phyloP scores from a whole-genome alignment of 2,888 invertebrate species.

The Stenchaetothrips biformis region DNA sequence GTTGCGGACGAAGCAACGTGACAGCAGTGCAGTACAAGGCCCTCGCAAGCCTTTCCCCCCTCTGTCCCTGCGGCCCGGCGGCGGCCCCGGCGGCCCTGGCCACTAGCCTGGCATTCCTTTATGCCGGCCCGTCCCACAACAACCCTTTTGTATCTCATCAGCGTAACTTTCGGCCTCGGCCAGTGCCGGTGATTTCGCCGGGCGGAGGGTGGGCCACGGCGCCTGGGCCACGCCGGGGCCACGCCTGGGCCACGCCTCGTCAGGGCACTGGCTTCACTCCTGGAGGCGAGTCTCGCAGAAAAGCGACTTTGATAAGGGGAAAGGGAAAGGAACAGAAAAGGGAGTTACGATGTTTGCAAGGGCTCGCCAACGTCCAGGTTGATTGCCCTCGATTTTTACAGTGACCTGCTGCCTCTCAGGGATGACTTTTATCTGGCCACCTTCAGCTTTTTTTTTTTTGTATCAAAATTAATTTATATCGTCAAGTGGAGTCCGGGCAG shows the following conservation, averaged over 20 bases:
- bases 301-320: no score
- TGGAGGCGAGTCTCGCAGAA: no score
- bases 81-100: conserved; percentile 40
- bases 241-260: conserved; percentile 30
- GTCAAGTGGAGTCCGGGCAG: no score
- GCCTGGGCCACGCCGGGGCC: conserved; percentile 41
- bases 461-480: no score
- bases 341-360: no score
- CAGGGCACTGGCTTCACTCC: no score
- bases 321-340: no score
- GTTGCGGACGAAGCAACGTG: conserved; percentile 13
- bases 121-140: conserved; percentile 37
- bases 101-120: conserved; percentile 12
- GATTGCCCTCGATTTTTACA: no score
- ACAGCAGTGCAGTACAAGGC: conserved; percentile 27
- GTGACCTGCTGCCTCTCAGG: no score
- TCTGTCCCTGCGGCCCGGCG: conserved; percentile 38
- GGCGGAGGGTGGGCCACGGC: conserved; percentile 32
- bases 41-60: conserved; percentile 42
- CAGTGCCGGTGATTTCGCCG: conserved; percentile 16
- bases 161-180: conserved; percentile 28
- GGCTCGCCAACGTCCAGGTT: no score
- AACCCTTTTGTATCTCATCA: conserved; percentile 32
- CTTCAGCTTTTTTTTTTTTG: no score
- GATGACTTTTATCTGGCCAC: no score